Percentiles rank a stretch among this genome's conserved stretches.
Evolutionary conservation across 2,888 invertebrate species (phyloP).

Genomic region (Tolmerus cingulatus): DNA sequence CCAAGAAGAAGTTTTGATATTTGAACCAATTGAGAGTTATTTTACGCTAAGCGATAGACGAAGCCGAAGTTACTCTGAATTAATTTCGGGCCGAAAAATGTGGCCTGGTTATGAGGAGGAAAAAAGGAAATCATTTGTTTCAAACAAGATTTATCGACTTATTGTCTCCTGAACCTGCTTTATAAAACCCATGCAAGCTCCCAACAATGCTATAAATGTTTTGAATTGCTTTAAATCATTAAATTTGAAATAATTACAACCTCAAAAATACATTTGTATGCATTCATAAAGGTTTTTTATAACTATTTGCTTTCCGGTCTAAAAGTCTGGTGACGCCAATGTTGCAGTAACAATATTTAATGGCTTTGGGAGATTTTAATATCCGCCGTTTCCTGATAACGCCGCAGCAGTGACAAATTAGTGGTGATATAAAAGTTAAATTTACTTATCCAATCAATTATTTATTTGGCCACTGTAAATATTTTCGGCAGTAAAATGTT

Average conservation of each 20-base stretch:
- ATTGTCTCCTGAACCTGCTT: not conserved
- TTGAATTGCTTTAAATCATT: not conserved
- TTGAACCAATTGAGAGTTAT: not conserved
- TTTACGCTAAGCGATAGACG: not conserved
- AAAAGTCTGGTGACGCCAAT: not conserved
- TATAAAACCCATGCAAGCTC: not conserved
- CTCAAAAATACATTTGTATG: too few species aligned
- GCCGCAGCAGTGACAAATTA: not conserved
- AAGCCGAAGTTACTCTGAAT: not conserved
- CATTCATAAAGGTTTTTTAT: not conserved
- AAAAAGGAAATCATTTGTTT: not conserved
- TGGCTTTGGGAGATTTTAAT: not conserved
- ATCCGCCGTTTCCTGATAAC: not conserved
- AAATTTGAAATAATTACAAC: not conserved
- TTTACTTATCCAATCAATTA: not conserved
- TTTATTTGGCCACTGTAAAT: not conserved
- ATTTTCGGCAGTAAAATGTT: not conserved
- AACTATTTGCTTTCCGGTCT: not conserved
- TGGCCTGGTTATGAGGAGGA: not conserved
- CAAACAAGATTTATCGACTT: not conserved
- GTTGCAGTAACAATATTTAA: not conserved
- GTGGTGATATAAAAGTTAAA: not conserved
- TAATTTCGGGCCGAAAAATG: not conserved
- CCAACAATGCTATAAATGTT: not conserved
- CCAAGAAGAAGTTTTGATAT: not conserved